These are phyloP conservation scores for Girardinichthys multiradiatus DNA, from an alignment of 2,113 vertebrate genomes.

Conservation along the genomic window DNA sequence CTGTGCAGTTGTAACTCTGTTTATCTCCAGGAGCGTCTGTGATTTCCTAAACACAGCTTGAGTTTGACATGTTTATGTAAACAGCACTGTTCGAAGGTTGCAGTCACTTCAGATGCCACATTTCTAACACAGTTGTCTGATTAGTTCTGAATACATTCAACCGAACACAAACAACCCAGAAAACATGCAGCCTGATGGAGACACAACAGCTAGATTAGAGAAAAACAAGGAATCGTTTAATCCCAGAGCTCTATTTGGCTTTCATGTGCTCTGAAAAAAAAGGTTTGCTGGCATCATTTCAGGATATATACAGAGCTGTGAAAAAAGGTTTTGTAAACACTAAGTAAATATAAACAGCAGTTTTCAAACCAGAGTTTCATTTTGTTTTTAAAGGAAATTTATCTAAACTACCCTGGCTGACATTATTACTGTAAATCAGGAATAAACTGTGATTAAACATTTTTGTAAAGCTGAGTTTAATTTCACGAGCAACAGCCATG, in stretches of 20 bases:
- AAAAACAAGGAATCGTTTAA: not conserved
- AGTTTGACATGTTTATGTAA: conserved; percentile 17
- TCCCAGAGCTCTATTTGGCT: not conserved
- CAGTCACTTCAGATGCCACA: not conserved
- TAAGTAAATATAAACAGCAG: not conserved
- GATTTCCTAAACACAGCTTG: conserved; percentile 23
- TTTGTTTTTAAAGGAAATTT: too few species aligned
- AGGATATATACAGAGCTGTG: conserved; percentile 4
- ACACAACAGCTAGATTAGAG: too few species aligned
- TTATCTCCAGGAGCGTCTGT: conserved; percentile 21
- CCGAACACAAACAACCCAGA: not conserved
- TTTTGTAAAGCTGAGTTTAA: too few species aligned
- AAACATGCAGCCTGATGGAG: not conserved
- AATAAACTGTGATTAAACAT: too few species aligned
- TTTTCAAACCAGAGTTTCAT: too few species aligned
- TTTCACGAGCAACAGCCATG: too few species aligned
- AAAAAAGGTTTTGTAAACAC: not conserved
- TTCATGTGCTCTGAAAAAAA: not conserved
- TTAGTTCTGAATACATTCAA: not conserved
- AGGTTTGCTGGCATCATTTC: not conserved
- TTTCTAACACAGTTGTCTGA: not conserved
- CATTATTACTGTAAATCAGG: too few species aligned
- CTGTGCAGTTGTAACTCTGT: not conserved
- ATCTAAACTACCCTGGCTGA: too few species aligned
- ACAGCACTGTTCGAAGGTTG: not conserved